Percentiles rank a stretch among this genome's conserved stretches.
Evolutionary conservation across 2,113 vertebrate genomes (phyloP).

Genomic region (Pycnonotus jocosus): DNA sequence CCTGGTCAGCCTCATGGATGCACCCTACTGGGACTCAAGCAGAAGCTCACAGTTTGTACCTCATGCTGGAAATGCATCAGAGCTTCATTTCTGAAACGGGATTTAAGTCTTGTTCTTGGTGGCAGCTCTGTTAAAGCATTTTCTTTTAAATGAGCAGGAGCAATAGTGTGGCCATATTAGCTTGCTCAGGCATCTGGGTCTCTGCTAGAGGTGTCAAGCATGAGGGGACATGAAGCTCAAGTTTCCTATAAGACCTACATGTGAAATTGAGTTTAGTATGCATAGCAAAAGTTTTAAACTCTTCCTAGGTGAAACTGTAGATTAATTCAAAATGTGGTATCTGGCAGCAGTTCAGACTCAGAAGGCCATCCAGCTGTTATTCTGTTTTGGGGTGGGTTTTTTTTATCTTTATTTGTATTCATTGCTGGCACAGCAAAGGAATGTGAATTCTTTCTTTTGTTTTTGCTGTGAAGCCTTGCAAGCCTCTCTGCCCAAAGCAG

Average conservation of each 20-base stretch:
- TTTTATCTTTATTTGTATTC: background rate
- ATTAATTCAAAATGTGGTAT: background rate
- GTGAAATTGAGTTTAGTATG: background rate
- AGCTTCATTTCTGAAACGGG: background rate
- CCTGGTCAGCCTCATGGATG: fast-evolving
- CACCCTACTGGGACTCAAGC: background rate
- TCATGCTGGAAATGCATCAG: background rate
- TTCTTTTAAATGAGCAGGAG: background rate
- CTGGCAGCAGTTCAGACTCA: background rate
- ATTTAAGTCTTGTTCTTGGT: background rate
- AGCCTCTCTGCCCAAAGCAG: background rate
- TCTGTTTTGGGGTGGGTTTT: background rate
- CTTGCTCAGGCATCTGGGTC: background rate
- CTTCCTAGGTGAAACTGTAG: background rate
- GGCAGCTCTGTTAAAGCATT: background rate
- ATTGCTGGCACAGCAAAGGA: background rate
- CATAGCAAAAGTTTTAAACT: background rate
- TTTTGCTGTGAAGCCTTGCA: background rate
- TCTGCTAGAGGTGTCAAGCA: background rate
- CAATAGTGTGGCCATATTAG: background rate
- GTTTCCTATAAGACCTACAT: fast-evolving
- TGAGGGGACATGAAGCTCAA: fast-evolving
- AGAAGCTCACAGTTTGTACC: background rate
- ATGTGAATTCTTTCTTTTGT: background rate
- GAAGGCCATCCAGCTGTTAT: background rate